These are phyloP conservation scores for Andrena chrysosceles DNA, from an alignment of 2,888 invertebrate species.

Conservation along the genomic window DNA sequence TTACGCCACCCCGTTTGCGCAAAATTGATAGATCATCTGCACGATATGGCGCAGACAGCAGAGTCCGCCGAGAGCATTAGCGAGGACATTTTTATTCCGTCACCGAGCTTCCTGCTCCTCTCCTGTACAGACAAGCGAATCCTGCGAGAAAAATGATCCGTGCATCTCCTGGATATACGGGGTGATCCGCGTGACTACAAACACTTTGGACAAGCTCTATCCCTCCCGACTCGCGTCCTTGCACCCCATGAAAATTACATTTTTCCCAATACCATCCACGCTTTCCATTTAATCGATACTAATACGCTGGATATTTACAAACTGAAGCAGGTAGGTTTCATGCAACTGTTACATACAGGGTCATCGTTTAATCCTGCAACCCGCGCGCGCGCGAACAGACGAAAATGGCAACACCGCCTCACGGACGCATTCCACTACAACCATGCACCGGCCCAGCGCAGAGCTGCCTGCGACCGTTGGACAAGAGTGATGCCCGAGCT, in stretches of 20 bases:
- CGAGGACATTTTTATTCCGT: conserved; percentile 31
- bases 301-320: too few species aligned
- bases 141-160: conserved; percentile 20
- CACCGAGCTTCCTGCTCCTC: neutral
- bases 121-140: neutral
- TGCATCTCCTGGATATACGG: conserved; percentile 1
- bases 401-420: too few species aligned
- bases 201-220: neutral
- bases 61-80: conserved; percentile 5
- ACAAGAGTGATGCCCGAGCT: too few species aligned
- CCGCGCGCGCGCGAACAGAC: too few species aligned
- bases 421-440: too few species aligned
- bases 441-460: too few species aligned
- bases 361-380: too few species aligned
- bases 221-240: neutral
- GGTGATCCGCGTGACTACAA: neutral
- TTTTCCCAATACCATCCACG: neutral
- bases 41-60: conserved; percentile 15
- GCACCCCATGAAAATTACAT: neutral
- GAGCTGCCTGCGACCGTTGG: too few species aligned
- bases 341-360: neutral
- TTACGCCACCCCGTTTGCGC: neutral
- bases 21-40: conserved; percentile 15
- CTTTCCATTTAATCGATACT: too few species aligned
- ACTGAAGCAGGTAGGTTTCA: too few species aligned